These are phyloP conservation scores for Calcarius lapponicus DNA, from an alignment of 2,797 vertebrate genomes.

Conservation along the genomic window DNA sequence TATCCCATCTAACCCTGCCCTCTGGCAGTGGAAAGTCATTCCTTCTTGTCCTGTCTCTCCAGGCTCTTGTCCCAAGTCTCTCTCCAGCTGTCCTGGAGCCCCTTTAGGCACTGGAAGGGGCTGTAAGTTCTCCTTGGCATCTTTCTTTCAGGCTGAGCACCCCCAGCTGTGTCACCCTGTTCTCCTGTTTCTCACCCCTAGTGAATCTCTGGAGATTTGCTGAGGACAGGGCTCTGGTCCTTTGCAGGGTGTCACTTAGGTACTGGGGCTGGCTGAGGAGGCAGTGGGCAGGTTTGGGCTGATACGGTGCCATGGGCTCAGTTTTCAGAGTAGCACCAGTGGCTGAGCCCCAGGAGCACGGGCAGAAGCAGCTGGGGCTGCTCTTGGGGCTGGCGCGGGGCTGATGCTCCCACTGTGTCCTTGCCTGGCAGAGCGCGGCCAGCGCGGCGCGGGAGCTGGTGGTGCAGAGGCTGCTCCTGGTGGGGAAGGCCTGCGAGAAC, in stretches of 20 bases:
- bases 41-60: not conserved
- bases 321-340: not conserved
- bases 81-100: not conserved
- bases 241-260: rapidly evolving
- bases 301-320: not conserved
- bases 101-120: not conserved
- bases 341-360: not conserved
- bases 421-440: conserved; percentile 75
- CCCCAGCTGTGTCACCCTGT: not conserved
- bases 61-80: not conserved
- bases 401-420: not conserved
- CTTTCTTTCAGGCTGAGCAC: not conserved
- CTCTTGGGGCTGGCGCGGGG: not conserved
- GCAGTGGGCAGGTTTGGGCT: not conserved
- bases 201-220: not conserved
- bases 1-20: too few species aligned
- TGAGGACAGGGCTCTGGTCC: not conserved
- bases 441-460: conserved; percentile 82
- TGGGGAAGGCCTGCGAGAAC: conserved; percentile 85
- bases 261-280: not conserved
- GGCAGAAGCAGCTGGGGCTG: not conserved
- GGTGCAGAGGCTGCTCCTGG: conserved; percentile 83
- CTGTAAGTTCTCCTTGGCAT: not conserved
- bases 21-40: not conserved
- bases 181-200: not conserved